Evolutionary conservation across 2,888 invertebrate species (phyloP), one percentile per base, ranked within the genome.

Genomic region (Callyntrura guangdongensis): DNA sequence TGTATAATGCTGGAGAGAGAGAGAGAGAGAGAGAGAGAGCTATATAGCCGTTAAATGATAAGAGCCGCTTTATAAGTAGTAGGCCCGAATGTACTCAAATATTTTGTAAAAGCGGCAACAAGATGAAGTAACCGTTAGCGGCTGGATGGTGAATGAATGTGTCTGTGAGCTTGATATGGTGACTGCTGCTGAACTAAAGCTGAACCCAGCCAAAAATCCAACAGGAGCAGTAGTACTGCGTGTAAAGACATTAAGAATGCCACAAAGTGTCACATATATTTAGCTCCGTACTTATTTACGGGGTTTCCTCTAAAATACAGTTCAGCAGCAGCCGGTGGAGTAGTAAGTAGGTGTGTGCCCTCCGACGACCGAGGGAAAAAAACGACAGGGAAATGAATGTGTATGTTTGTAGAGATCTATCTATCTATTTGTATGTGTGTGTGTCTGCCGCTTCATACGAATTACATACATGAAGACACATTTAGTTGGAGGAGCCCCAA

Each of bases 211-310:
- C 59, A 61, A 36, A 36, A 61, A 25, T 56, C 81, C 81, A 36
- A 36, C 36, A 36, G n/a, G n/a, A n/a, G 36, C 36, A 36, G 36
- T 6, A 81, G 81, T 27, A 81, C 17, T 59, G 64, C 64, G 77
- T 67, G 67, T 49, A 83, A 81, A 81, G 83, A 64, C 83, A 64
- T 67, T 83, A 59, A 83, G 83, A 83, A 47, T 49, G 83, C 83
- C 83, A 83, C 83, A 83, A 83, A 81, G 47, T 83, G 83, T 67
- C 83, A 83, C 83, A 67, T 83, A 83, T 83, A 83, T 83, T 83
- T 83, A 83, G 64, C 49, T 20, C 36, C 14, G 81, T 81, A 45
- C 81, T 81, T 81, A 81, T 81, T 81, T 81, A 81, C n/a, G 45
- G 61, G 56, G 61, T 59, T 59, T 81, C 9, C 53, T 53, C 77